These are phyloP conservation scores for Carcina quercana DNA, from an alignment of 2,888 invertebrate genomes.

Conservation along the genomic window DNA sequence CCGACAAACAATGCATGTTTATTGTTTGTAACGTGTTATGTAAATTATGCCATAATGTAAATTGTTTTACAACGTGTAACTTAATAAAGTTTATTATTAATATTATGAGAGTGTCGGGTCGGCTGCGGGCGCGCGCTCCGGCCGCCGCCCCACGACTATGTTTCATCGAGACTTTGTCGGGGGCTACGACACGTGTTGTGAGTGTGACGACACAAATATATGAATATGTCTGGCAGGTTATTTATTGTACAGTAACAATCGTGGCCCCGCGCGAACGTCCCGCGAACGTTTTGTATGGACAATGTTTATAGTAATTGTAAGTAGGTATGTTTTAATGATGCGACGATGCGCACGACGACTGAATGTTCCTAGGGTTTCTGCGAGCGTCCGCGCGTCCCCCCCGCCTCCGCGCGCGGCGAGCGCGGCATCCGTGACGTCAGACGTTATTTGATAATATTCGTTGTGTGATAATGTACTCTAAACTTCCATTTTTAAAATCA, in stretches of 20 bases:
- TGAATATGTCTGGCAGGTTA: too few relatives aligned
- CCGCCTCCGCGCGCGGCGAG: too few relatives aligned
- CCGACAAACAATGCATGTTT: slow-evolving; percentile 45
- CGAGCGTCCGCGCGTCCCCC: slow-evolving; percentile 39
- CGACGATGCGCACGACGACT: slow-evolving; percentile 43
- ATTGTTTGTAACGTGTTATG: slow-evolving; percentile 44
- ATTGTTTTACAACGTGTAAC: slow-evolving; percentile 58
- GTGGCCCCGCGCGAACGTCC: too few relatives aligned
- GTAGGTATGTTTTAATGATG: slow-evolving; percentile 40
- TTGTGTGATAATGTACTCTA: too few relatives aligned
- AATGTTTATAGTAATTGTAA: slow-evolving; percentile 36
- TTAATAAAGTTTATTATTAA: slow-evolving; percentile 45
- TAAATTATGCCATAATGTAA: slow-evolving; percentile 60
- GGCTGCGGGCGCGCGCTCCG: slow-evolving; percentile 28
- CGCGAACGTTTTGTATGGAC: slow-evolving; percentile 34
- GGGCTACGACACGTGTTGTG: too few relatives aligned
- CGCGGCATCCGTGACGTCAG: too few relatives aligned
- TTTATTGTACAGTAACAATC: too few relatives aligned
- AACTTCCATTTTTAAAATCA: too few relatives aligned
- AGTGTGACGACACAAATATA: too few relatives aligned
- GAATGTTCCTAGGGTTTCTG: slow-evolving; percentile 47
- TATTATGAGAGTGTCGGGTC: slow-evolving; percentile 29
- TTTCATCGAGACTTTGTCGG: too few relatives aligned
- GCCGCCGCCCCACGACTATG: too few relatives aligned
- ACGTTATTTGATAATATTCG: too few relatives aligned